phyloP scores from a whole-genome alignment of 2,113 vertebrate species.

The Pycnonotus jocosus region DNA sequence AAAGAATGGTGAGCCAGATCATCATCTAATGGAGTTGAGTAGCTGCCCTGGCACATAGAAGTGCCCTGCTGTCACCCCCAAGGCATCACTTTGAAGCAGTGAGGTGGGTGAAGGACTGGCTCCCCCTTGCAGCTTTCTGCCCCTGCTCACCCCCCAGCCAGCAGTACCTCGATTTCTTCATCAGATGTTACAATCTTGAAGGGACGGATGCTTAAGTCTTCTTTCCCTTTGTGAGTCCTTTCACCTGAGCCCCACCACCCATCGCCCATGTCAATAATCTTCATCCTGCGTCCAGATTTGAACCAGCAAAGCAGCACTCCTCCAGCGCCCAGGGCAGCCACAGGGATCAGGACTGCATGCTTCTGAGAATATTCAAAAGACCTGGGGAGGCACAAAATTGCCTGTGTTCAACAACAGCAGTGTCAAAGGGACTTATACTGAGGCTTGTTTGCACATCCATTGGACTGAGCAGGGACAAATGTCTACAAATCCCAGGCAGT shows the following conservation, averaged over 20 bases:
- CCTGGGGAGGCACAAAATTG: conserved; percentile 1
- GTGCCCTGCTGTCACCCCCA: background rate
- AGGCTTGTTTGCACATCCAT: background rate
- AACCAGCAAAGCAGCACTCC: conserved; percentile 72
- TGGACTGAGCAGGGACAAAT: background rate
- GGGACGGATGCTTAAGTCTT: background rate
- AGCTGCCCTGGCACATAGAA: background rate
- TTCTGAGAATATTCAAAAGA: conserved; percentile 45
- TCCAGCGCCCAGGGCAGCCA: conserved; percentile 59
- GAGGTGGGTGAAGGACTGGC: background rate
- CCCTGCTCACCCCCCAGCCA: background rate
- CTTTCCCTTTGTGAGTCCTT: background rate
- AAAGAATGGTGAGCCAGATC: background rate
- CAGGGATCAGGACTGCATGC: conserved; percentile 63
- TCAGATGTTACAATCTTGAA: conserved; percentile 9
- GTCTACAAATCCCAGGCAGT: background rate
- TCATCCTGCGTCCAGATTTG: conserved; percentile 48
- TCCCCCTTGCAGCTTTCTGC: background rate
- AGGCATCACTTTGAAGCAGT: background rate
- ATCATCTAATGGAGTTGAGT: background rate
- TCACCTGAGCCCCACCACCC: conserved; percentile 83
- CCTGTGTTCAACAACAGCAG: background rate
- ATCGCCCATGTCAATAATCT: conserved; percentile 75
- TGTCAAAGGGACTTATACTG: background rate
- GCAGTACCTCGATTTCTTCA: background rate